phyloP scores from a whole-genome alignment of 2,888 invertebrate species.

The Ectemnius lituratus region DNA sequence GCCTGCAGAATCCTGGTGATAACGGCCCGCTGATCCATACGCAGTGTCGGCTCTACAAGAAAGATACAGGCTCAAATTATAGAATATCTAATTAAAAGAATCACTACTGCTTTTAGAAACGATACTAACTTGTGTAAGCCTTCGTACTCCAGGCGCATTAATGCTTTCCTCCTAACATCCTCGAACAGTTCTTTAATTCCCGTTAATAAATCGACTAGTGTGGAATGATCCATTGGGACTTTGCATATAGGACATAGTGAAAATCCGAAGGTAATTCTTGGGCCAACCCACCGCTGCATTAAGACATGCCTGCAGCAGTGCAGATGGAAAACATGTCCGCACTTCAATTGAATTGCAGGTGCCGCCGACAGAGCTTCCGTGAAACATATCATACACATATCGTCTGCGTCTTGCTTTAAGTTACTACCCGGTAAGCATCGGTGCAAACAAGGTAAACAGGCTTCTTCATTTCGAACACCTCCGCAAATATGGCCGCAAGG shows the following conservation, averaged over 20 bases:
- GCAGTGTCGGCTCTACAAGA: conserved; percentile 81
- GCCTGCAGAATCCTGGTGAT: conserved; percentile 88
- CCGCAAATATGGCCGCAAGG: conserved; percentile 96
- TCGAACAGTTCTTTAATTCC: conserved; percentile 91
- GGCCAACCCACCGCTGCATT: conserved; percentile 94
- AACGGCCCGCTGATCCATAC: conserved; percentile 83
- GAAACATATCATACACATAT: conserved; percentile 99
- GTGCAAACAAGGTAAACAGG: conserved; percentile 93
- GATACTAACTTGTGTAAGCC: conserved; percentile 84
- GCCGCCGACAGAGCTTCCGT: conserved; percentile 97
- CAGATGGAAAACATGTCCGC: conserved; percentile 97
- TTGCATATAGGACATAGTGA: conserved; percentile 98
- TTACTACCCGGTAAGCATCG: conserved; percentile 83
- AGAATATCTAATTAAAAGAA: background rate
- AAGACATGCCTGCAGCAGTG: conserved; percentile 94
- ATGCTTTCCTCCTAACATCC: conserved; percentile 94
- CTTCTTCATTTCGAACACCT: conserved; percentile 91
- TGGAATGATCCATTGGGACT: conserved; percentile 91
- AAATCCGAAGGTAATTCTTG: conserved; percentile 97
- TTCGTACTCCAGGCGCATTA: conserved; percentile 98
- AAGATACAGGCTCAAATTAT: background rate
- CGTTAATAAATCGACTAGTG: conserved; percentile 86
- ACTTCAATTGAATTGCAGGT: conserved; percentile 93
- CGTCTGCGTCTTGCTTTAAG: conserved; percentile 97
- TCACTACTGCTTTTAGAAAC: background rate